Evolutionary conservation across 2,113 vertebrate species (phyloP).

Genomic region (Epinephelus cyanopodus): DNA sequence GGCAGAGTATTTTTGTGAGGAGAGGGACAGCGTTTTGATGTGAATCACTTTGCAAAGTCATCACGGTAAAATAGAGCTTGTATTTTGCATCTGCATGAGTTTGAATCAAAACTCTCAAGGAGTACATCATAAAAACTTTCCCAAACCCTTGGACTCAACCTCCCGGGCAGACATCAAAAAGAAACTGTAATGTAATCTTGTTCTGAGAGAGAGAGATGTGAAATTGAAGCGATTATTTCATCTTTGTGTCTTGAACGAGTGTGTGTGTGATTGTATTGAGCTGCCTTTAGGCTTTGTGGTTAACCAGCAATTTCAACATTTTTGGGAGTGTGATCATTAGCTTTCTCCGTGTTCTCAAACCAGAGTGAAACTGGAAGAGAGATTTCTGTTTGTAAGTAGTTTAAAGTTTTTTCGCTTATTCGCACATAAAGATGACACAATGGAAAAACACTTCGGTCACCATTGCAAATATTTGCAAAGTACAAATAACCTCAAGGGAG

Average conservation of each 20-base stretch:
- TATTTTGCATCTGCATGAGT: conserved; percentile 57
- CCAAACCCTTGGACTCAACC: conserved; percentile 46
- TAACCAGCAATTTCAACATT: conserved; percentile 63
- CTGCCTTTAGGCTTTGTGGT: conserved; percentile 56
- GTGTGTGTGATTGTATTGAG: conserved; percentile 46
- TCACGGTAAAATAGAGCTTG: conserved; percentile 58
- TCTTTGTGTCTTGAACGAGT: conserved; percentile 56
- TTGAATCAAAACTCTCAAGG: conserved; percentile 69
- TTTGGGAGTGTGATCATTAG: conserved; percentile 48
- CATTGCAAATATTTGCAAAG: conserved; percentile 6
- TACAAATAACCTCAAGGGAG: background rate
- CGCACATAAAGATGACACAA: background rate
- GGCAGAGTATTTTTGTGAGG: conserved; percentile 67
- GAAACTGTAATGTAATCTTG: conserved; percentile 66
- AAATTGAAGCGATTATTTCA: conserved; percentile 73
- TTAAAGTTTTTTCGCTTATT: conserved; percentile 31
- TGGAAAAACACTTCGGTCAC: background rate
- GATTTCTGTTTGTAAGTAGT: conserved; percentile 25
- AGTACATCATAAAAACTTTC: conserved; percentile 57
- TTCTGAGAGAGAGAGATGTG: conserved; percentile 65
- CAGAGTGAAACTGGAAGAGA: conserved; percentile 13
- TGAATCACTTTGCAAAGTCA: conserved; percentile 68
- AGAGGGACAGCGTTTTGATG: conserved; percentile 67
- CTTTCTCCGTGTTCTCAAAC: conserved; percentile 6
- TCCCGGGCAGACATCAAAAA: conserved; percentile 70